Conservation (phyloP, 1,140 invertebrate species). For the Leptoteleia sp. region DNA sequence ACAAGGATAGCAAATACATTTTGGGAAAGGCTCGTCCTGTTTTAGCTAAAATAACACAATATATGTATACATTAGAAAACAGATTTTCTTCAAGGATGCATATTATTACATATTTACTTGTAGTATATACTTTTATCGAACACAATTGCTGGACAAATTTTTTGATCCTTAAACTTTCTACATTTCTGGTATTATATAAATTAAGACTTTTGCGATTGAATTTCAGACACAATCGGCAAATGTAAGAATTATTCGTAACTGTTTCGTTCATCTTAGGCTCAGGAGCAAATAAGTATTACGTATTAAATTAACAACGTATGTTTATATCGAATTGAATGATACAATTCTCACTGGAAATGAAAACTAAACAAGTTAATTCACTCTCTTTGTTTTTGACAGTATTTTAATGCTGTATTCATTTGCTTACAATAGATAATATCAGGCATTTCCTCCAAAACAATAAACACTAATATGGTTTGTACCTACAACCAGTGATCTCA, state of each 20-base stretch:
- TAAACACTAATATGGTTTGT: no score
- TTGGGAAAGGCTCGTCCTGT: conserved; percentile 42
- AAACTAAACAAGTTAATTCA: no score
- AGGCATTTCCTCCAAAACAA: conserved; percentile 8
- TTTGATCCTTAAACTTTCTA: conserved; percentile 36
- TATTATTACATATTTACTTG: not conserved
- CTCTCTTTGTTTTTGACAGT: no score
- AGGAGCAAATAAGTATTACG: not conserved
- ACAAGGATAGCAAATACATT: conserved; percentile 52
- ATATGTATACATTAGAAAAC: no score
- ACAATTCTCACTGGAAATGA: no score
- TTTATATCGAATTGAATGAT: conserved; percentile 6
- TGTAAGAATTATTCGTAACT: conserved; percentile 15
- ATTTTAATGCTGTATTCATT: not conserved
- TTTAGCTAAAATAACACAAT: conserved; percentile 26
- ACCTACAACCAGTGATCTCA: no score
- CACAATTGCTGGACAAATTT: conserved; percentile 44
- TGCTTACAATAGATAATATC: conserved; percentile 1
- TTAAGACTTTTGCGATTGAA: conserved; percentile 42
- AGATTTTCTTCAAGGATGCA: no score
- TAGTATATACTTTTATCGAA: conserved; percentile 35
- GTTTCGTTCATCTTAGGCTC: conserved; percentile 36
- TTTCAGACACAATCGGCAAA: conserved; percentile 52
- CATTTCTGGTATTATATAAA: conserved; percentile 24
- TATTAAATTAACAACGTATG: not conserved